Base-by-base conservation (phyloP, 2,113 vertebrate genomes). In the Dromaius novaehollandiae region DNA sequence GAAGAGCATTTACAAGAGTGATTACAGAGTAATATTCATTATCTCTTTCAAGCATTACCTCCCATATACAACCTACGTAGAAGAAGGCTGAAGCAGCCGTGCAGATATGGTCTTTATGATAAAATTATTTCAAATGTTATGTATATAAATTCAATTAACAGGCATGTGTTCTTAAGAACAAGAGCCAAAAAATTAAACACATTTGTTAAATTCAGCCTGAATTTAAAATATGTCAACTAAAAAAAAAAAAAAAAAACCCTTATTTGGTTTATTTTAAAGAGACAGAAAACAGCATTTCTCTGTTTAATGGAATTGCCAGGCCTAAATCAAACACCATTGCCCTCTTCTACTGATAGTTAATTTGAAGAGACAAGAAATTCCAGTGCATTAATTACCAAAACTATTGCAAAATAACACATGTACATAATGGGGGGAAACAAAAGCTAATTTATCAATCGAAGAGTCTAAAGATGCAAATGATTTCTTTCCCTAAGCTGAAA, bases 351-450 rank as follows among this genome's bases (percentile, higher is more conserved):
- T 25, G 60, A 81, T 3, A 40, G 17, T 74, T 40, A 40, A 74
- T 40, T 74, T 75, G 77, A 65, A 77, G 70, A 89, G 46, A 82
- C n/a, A 78, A 93, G 25, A 89, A 95, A 95, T 80, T 82, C 50
- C 38, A 42, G 0, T 75, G 40, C 94, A 93, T 28, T 53, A 95
- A 92, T 58, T 64, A 89, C 55, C 48, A 94, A 74, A 90, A 94
- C 50, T 90, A 89, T 11, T 80, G 28, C 65, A 63, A 95, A 92
- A 50, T 74, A 75, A 0, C 0, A 0, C 36, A 15, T 0, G 0
- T 50, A 58, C 63, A 24, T 61, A 92, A 92, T 4, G 48, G 30
- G 7, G 53, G n/a, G 7, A 90, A 73, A 51, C 44, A 58, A 7
- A 65, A 89, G 86, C 69, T 78, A 81, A 76, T 88, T 81, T 76